Evolutionary conservation across 2,113 vertebrate genomes (phyloP).

Genomic region (Oryzias curvinotus): DNA sequence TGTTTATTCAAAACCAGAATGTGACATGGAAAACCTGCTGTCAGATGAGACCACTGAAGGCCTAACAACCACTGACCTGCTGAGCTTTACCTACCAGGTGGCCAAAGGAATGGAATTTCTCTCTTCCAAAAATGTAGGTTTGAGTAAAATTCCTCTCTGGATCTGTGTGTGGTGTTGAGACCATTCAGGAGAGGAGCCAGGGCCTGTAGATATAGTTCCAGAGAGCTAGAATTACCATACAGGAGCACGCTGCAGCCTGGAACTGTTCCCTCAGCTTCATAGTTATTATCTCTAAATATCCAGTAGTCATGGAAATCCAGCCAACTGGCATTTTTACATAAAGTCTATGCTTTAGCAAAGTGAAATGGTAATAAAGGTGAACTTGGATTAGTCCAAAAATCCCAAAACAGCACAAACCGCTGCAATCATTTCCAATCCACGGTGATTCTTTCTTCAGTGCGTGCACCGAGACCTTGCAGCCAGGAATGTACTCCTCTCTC

Average conservation of each 20-base stretch:
- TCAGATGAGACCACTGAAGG: conserved; percentile 86
- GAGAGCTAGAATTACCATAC: conserved; percentile 65
- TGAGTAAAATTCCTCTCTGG: background rate
- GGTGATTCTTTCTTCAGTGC: conserved; percentile 76
- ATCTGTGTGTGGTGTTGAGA: conserved; percentile 27
- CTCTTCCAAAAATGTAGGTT: conserved; percentile 95
- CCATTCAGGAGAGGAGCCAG: conserved; percentile 45
- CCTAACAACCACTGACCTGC: conserved; percentile 88
- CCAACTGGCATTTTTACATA: conserved; percentile 62
- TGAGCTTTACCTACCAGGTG: conserved; percentile 98
- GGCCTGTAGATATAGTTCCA: conserved; percentile 57
- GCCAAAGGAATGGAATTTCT: conserved; percentile 97
- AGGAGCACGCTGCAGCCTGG: conserved; percentile 41
- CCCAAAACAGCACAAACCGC: too few relatives aligned
- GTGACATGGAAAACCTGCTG: conserved; percentile 87
- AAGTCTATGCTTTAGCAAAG: conserved; percentile 44
- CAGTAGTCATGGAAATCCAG: conserved; percentile 57
- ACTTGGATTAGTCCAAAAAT: conserved; percentile 22
- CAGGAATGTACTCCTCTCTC: conserved; percentile 96
- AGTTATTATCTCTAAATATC: conserved; percentile 73
- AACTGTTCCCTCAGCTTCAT: conserved; percentile 59
- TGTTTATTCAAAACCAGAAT: conserved; percentile 72
- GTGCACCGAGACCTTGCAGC: conserved; percentile 97
- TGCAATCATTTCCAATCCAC: background rate
- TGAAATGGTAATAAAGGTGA: conserved; percentile 54